Evolutionary conservation across 2,113 vertebrate species (phyloP).

Genomic region (Eublepharis macularius): DNA sequence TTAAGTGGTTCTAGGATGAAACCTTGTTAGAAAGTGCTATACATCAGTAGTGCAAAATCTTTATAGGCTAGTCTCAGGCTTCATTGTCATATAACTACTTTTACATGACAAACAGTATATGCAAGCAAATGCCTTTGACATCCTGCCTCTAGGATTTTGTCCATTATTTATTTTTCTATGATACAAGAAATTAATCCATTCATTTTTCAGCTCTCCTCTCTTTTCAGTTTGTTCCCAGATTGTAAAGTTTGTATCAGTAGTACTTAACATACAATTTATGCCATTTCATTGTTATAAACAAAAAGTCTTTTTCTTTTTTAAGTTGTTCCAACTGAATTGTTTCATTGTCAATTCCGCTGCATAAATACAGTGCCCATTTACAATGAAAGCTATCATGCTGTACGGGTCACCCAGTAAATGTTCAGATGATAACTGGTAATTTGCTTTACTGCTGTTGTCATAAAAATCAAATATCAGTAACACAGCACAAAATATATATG

Average conservation of each 20-base stretch:
- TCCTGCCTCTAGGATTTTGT: neutral
- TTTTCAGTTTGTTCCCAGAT: neutral
- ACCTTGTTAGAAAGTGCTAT: neutral
- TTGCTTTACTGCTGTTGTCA: neutral
- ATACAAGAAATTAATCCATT: neutral
- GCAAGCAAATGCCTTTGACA: neutral
- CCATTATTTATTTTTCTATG: neutral
- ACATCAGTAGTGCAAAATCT: accelerated
- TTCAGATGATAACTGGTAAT: neutral
- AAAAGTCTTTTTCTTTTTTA: neutral
- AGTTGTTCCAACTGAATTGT: neutral
- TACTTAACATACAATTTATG: neutral
- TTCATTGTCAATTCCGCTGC: neutral
- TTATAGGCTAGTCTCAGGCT: neutral
- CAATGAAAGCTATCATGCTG: neutral
- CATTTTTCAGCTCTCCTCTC: neutral
- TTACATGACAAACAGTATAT: accelerated
- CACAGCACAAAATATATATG: neutral
- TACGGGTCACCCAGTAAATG: neutral
- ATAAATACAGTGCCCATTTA: neutral
- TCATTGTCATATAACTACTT: neutral
- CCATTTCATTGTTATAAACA: neutral
- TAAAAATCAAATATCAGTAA: neutral
- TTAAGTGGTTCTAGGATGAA: neutral
- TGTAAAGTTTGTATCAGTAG: neutral